Conservation (phyloP, 1,140 invertebrate species). For the Aradophagus sp. region DNA sequence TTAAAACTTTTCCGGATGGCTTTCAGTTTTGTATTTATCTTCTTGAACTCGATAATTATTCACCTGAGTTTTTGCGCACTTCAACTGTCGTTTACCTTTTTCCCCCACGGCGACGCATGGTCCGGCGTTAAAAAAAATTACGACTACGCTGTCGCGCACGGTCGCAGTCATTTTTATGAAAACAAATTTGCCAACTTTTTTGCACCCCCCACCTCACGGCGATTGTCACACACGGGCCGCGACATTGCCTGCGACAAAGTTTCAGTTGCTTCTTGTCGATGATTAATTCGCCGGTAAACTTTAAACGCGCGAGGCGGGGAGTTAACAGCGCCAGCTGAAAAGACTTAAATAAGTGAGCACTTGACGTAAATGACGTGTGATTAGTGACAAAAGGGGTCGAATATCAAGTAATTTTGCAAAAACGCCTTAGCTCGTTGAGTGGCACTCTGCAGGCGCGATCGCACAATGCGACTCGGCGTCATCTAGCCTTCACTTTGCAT, state of each 20-base stretch:
- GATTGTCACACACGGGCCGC: not conserved
- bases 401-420: conserved; percentile 36
- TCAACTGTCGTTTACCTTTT: conserved; percentile 24
- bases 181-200: too few relatives aligned
- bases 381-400: conserved; percentile 29
- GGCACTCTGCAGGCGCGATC: too few relatives aligned
- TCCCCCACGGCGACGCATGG: not conserved
- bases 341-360: conserved; percentile 16
- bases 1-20: conserved; percentile 36
- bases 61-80: conserved; percentile 26
- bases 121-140: too few relatives aligned
- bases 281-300: conserved; percentile 22
- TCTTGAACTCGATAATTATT: conserved; percentile 44
- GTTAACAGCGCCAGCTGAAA: conserved; percentile 14
- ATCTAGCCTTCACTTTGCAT: conserved; percentile 38
- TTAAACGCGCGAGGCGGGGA: conserved; percentile 9
- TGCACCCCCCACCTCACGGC: too few relatives aligned
- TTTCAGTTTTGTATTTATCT: conserved; percentile 42
- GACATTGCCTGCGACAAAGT: not conserved
- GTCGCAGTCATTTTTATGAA: conserved; percentile 21
- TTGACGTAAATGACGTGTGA: conserved; percentile 30
- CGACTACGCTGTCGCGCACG: conserved; percentile 2
- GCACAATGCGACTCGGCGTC: conserved; percentile 26
- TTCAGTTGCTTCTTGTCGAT: conserved; percentile 11
- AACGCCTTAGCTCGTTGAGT: conserved; percentile 36